Evolutionary conservation across 2,888 invertebrate genomes (phyloP), one percentile per base, ranked within the genome.

Genomic region (Callinectes sapidus): DNA sequence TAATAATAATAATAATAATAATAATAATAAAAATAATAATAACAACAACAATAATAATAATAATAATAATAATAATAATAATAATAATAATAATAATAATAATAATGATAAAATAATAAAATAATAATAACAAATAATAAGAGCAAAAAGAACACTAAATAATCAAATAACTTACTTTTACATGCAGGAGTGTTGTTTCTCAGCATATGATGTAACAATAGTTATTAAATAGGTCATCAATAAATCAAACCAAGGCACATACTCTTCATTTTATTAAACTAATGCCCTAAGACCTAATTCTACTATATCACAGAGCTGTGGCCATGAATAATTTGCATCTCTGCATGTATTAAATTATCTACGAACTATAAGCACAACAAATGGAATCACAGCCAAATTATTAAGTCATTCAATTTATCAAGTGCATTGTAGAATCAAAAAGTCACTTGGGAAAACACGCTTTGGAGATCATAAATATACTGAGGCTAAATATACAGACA

Each of bases 211-310:
- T n/a, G n/a, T n/a, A 16, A 16, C 5, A 23, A 1, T 16, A 61
- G 18, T 5, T 61, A 0, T n/a, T n/a, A n/a, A 0, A 2, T 23
- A 23, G 61, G 61, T 61, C 23, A 23, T 23, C 2, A 23, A 61
- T 61, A 18, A 61, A 61, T 61, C 23, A 61, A 61, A 61, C 61
- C 61, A 61, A 1, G 61, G 61, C 87, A 87, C 16, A 42, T 42
- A 87, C 54, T 87, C 16, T 87, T 28, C 48, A 87, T 39, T 87
- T 42, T 87, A 42, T 39, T 54, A 48, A 6, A 48, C 14, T 87
- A 23, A 6, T 28, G 39, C 87, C 16, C 48, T 28, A 2, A 87
- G 23, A 61, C 18, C 1, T 61, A 61, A 61, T 48, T 87, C 35
- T 18, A 32, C 85, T 48, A 77, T 28, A 77, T 77, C 71, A 28